Evolutionary conservation across 2,888 invertebrate genomes (phyloP).

Genomic region (Diaphora mendica): DNA sequence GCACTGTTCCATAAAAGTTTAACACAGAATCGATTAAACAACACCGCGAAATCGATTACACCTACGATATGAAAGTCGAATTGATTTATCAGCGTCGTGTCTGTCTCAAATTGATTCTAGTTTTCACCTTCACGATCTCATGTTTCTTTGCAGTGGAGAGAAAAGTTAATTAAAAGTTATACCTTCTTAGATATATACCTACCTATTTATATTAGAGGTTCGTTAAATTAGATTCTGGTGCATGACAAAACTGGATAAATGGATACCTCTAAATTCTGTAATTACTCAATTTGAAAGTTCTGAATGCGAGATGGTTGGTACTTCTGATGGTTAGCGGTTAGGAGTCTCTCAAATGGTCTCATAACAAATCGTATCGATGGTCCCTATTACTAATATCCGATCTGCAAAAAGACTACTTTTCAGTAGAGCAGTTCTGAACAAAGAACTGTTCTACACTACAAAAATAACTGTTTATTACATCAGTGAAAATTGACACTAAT

Average conservation of each 20-base stretch:
- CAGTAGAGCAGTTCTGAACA: too few relatives aligned
- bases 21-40: constrained; percentile 65
- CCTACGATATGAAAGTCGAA: constrained; percentile 69
- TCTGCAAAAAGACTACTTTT: too few relatives aligned
- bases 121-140: constrained; percentile 77
- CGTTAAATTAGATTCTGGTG: background rate
- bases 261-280: background rate
- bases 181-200: constrained; percentile 1
- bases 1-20: constrained; percentile 40
- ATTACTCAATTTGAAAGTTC: too few relatives aligned
- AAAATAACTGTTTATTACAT: too few relatives aligned
- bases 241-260: background rate
- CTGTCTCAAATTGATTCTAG: constrained; percentile 82
- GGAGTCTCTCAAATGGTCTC: too few relatives aligned
- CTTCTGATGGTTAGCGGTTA: too few relatives aligned
- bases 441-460: too few relatives aligned
- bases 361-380: too few relatives aligned
- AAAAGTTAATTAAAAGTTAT: constrained; percentile 33
- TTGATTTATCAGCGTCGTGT: constrained; percentile 79
- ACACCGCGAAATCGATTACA: constrained; percentile 72
- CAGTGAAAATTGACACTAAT: too few relatives aligned
- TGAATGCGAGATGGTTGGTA: too few relatives aligned
- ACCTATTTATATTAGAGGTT: background rate
- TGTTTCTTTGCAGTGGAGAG: constrained; percentile 40
- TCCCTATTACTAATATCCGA: too few relatives aligned